Conservation (phyloP, 2,797 vertebrate species). For the Anas bahamensis region DNA sequence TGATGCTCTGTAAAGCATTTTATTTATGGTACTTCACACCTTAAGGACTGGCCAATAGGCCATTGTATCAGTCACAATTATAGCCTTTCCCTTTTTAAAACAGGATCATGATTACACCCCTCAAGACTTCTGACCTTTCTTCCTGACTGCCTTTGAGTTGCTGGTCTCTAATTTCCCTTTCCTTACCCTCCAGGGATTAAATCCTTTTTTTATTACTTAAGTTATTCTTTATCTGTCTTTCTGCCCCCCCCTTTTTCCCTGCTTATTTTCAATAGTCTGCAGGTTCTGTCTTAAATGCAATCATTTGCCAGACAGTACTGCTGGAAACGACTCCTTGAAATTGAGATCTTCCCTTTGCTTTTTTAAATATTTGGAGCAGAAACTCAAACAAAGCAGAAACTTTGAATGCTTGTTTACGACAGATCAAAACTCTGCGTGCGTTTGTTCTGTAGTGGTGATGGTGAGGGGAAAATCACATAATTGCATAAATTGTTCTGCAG, state of each 20-base stretch:
- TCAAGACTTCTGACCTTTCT: conserved; percentile 35
- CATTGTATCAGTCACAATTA: conserved; percentile 41
- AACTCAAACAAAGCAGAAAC: not conserved
- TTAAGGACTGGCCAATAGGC: not conserved
- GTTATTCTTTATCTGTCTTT: not conserved
- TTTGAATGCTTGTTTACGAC: not conserved
- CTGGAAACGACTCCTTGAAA: not conserved
- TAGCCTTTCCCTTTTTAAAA: conserved; percentile 47
- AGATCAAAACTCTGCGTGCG: not conserved
- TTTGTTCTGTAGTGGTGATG: not conserved
- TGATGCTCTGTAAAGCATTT: not conserved
- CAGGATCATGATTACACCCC: not conserved
- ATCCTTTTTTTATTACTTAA: not conserved
- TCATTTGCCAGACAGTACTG: not conserved
- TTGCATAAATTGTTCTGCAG: not conserved
- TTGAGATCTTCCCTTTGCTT: not conserved
- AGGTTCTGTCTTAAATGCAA: not conserved
- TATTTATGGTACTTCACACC: not conserved
- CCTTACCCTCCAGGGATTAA: not conserved
- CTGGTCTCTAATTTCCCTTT: not conserved
- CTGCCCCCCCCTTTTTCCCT: not conserved
- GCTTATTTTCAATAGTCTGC: not conserved
- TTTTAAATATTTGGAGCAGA: not conserved
- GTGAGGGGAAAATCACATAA: not conserved
- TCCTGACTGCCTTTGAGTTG: not conserved